Percentiles rank a stretch among this genome's conserved stretches.
phyloP scores from a whole-genome alignment of 2,888 invertebrate genomes.

The Creontiades dilutus region DNA sequence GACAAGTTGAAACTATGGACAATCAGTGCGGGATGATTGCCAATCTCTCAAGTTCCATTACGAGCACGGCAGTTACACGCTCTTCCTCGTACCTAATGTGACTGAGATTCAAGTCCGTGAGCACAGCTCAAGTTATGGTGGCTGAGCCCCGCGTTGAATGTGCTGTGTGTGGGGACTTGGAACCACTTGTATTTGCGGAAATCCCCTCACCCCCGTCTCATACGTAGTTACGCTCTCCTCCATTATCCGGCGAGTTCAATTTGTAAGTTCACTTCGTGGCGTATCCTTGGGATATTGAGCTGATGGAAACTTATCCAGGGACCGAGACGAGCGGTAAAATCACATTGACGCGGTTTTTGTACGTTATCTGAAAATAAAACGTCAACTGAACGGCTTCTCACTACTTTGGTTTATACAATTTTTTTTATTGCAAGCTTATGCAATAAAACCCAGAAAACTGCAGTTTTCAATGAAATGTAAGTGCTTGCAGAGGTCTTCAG shows the following conservation, averaged over 20 bases:
- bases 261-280: background rate
- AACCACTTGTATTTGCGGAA: constrained; percentile 5
- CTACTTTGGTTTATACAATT: no score
- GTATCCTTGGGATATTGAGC: background rate
- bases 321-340: no score
- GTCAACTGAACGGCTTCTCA: no score
- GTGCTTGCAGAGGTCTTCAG: no score
- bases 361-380: no score
- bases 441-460: no score
- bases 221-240: background rate
- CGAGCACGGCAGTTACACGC: constrained; percentile 9
- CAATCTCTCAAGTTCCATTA: background rate
- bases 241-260: constrained; percentile 18
- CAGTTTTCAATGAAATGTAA: no score
- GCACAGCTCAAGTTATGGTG: no score
- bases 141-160: no score
- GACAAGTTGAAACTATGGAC: background rate
- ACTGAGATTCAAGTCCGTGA: background rate
- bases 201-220: background rate
- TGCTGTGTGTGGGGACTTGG: background rate
- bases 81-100: background rate
- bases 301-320: background rate
- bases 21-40: constrained; percentile 4
- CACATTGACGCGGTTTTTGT: no score
- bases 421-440: no score